These are phyloP conservation scores for Phalacrocorax pelagicus DNA, from an alignment of 2,113 vertebrate species.

Conservation along the genomic window DNA sequence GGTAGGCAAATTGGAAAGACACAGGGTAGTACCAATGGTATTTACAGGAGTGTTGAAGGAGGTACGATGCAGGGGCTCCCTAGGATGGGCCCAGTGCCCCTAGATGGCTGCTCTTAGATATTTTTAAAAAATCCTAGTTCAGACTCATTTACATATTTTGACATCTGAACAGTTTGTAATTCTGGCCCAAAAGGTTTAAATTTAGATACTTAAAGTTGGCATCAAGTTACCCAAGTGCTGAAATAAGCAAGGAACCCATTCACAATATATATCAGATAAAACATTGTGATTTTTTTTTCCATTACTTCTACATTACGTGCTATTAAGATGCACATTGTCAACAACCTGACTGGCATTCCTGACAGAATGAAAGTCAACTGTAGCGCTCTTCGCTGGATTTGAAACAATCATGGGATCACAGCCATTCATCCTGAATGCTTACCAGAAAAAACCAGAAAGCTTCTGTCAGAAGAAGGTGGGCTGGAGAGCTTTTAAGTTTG, in stretches of 20 bases:
- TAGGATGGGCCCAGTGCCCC: neutral
- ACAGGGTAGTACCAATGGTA: neutral
- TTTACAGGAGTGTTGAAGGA: neutral
- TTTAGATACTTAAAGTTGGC: conserved; percentile 11
- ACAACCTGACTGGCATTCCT: conserved; percentile 40
- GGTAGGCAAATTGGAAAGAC: neutral
- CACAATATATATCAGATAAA: conserved; percentile 14
- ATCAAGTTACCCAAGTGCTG: neutral
- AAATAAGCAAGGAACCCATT: conserved; percentile 19
- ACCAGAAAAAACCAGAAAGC: neutral
- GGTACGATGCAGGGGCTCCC: fast-evolving
- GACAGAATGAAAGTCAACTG: conserved; percentile 33
- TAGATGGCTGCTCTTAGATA: neutral
- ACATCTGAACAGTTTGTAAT: neutral
- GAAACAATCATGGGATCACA: conserved; percentile 2
- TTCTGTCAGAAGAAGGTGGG: neutral
- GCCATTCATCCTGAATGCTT: neutral
- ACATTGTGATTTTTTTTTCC: neutral
- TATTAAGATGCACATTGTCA: conserved; percentile 44
- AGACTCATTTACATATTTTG: neutral
- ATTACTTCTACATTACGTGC: neutral
- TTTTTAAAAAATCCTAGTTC: neutral
- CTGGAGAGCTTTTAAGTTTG: neutral
- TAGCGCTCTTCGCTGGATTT: neutral
- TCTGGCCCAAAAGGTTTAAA: conserved; percentile 25